phyloP scores from a whole-genome alignment of 2,888 invertebrate species.

The Clanis bilineata region DNA sequence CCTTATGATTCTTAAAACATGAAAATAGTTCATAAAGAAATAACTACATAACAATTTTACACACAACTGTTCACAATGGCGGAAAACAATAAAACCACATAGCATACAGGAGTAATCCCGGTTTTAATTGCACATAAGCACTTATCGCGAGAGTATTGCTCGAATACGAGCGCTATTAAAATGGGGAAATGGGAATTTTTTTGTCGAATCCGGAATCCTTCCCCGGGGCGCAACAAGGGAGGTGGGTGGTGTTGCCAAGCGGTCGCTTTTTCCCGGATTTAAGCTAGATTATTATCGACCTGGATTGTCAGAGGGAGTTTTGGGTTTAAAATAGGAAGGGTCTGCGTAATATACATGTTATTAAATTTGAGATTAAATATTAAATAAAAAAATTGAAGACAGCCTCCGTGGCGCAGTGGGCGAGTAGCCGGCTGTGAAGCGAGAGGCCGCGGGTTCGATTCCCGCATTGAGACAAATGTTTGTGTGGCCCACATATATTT shows the following conservation, averaged over 20 bases:
- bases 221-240: not conserved
- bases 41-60: not conserved
- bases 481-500: no score
- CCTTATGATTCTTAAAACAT: not conserved
- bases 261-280: not conserved
- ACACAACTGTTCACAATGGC: not conserved
- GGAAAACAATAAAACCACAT: not conserved
- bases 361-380: no score
- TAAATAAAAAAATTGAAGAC: no score
- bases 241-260: not conserved
- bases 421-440: no score
- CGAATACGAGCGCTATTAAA: slow-evolving; percentile 26
- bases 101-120: not conserved
- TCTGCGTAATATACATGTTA: no score
- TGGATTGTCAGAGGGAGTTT: no score
- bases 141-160: not conserved
- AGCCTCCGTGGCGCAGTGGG: no score
- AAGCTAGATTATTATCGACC: not conserved
- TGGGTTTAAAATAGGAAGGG: no score
- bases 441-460: no score
- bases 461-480: no score
- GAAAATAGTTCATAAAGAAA: not conserved
- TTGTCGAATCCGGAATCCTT: slow-evolving; percentile 6
- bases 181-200: slow-evolving; percentile 38
- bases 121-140: not conserved